Conservation (phyloP, 1,140 invertebrate genomes). For the Cydia splendana region DNA sequence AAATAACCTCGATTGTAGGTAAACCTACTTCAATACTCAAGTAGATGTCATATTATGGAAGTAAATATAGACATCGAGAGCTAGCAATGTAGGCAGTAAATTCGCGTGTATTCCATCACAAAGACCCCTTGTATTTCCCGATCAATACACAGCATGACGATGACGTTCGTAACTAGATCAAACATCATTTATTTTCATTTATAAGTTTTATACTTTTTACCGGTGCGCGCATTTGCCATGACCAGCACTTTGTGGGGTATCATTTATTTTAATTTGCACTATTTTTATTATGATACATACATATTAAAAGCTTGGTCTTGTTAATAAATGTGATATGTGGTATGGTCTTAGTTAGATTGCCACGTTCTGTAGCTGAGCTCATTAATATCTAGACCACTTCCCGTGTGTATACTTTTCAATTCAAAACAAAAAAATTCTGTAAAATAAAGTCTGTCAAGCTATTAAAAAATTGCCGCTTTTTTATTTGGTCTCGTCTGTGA, state of each 20-base stretch:
- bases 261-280: constrained; percentile 27
- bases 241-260: constrained; percentile 12
- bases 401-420: too few relatives aligned
- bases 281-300: constrained; percentile 1
- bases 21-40: too few relatives aligned
- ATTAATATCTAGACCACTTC: too few relatives aligned
- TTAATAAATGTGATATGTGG: neutral
- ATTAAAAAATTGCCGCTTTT: too few relatives aligned
- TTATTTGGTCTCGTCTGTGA: too few relatives aligned
- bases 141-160: constrained; percentile 5
- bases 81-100: neutral
- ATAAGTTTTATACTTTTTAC: constrained; percentile 28
- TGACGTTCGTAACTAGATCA: constrained; percentile 30
- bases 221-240: constrained; percentile 27
- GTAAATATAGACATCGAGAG: too few relatives aligned
- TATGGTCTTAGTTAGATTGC: too few relatives aligned
- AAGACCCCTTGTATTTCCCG: neutral
- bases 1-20: too few relatives aligned
- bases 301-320: neutral
- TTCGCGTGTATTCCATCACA: neutral
- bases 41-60: too few relatives aligned
- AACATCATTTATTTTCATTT: constrained; percentile 34
- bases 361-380: too few relatives aligned
- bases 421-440: too few relatives aligned
- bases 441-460: too few relatives aligned